Percentiles rank a stretch among this genome's conserved stretches.
Conservation (phyloP, 2,113 vertebrate species). For the Pteronura brasiliensis region DNA sequence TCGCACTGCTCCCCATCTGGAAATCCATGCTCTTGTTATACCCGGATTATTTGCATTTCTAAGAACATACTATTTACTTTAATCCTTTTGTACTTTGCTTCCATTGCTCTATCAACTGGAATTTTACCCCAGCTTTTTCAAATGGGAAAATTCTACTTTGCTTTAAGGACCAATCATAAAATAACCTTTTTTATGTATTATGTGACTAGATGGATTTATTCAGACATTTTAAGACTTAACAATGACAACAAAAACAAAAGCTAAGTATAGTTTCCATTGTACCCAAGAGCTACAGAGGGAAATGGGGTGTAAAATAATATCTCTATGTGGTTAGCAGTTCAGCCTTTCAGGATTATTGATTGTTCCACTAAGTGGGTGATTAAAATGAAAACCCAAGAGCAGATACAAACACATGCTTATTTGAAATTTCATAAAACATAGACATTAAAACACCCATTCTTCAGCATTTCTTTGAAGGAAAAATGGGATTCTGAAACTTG, state of each 20-base stretch:
- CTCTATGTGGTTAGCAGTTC: not conserved
- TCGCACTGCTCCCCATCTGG: not conserved
- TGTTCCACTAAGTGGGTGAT: not conserved
- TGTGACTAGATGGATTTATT: not conserved
- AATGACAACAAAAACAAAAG: not conserved
- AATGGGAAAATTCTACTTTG: not conserved
- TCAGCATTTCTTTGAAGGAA: not conserved
- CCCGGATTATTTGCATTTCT: not conserved
- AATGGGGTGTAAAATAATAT: not conserved
- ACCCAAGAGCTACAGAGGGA: not conserved
- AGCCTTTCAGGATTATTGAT: constrained; percentile 1
- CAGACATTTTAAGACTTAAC: constrained; percentile 9
- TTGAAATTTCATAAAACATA: not conserved
- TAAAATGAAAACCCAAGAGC: constrained; percentile 13
- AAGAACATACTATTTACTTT: not conserved
- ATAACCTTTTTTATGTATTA: not conserved
- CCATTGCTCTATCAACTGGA: not conserved
- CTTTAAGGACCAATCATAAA: not conserved
- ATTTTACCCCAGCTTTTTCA: not conserved
- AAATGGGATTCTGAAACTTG: not conserved
- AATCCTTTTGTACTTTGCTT: not conserved
- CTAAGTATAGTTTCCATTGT: not conserved
- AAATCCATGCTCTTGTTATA: not conserved
- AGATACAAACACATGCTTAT: not conserved
- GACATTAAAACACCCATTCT: not conserved